Conservation (phyloP, 2,797 vertebrate species). For the Podargus strigoides region DNA sequence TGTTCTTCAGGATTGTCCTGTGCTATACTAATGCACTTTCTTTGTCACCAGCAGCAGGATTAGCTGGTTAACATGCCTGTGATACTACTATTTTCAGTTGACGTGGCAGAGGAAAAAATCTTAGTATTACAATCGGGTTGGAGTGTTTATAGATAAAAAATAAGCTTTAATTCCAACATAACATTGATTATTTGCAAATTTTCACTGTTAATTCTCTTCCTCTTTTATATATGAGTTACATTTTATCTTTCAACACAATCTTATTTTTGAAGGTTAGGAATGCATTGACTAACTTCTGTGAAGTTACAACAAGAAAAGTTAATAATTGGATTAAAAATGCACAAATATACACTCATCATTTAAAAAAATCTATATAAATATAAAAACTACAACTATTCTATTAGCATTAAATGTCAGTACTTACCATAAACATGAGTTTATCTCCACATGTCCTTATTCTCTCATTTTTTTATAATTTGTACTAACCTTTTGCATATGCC, state of each 20-base stretch:
- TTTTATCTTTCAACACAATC: not conserved
- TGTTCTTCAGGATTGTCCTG: too few relatives aligned
- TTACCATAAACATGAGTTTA: not conserved
- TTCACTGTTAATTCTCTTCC: not conserved
- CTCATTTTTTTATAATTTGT: not conserved
- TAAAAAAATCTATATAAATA: not conserved
- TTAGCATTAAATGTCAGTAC: not conserved
- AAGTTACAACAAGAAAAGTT: not conserved
- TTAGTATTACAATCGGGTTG: too few relatives aligned
- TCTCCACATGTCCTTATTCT: not conserved
- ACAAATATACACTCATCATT: not conserved
- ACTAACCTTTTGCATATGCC: not conserved
- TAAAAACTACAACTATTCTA: not conserved
- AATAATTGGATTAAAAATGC: not conserved
- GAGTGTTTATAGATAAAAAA: too few relatives aligned
- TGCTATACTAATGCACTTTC: too few relatives aligned
- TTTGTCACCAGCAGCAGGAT: too few relatives aligned
- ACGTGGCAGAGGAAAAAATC: too few relatives aligned
- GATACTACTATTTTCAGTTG: too few relatives aligned
- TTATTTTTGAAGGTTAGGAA: not conserved
- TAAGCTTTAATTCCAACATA: not conserved
- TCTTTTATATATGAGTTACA: not conserved
- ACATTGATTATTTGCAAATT: not conserved
- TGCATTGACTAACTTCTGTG: not conserved
- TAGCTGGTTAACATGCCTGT: too few relatives aligned